Conservation (phyloP, 2,888 invertebrate genomes). For the Hartigia nigra region DNA sequence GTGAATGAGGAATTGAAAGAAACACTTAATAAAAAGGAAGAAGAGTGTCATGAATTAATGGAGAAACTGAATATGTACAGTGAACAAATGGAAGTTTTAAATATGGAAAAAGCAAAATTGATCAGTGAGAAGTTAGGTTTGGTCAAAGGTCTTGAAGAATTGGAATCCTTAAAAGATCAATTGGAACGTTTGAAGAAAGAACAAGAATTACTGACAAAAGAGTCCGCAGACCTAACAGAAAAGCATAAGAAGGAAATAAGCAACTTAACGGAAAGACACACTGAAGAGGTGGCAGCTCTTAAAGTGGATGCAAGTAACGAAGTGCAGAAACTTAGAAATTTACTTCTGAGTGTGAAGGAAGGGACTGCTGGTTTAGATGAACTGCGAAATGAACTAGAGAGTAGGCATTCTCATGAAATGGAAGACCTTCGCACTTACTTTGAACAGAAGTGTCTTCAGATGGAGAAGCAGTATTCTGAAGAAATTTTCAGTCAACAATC, state of each 20-base stretch:
- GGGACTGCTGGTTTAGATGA: constrained; percentile 71
- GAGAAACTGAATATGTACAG: not conserved
- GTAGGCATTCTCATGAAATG: constrained; percentile 80
- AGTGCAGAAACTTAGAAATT: constrained; percentile 68
- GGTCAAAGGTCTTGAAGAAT: constrained; percentile 29
- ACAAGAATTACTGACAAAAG: constrained; percentile 39
- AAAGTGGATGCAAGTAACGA: constrained; percentile 54
- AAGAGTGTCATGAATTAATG: not conserved
- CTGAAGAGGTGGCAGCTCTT: constrained; percentile 43
- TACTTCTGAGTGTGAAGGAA: constrained; percentile 71
- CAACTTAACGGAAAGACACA: constrained; percentile 35
- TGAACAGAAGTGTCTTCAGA: constrained; percentile 82
- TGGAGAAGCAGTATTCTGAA: constrained; percentile 83
- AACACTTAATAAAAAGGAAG: not conserved
- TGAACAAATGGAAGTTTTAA: constrained; percentile 12
- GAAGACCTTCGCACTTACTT: constrained; percentile 83
- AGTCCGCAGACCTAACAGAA: constrained; percentile 38
- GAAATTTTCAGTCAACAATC: constrained; percentile 77
- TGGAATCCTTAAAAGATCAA: constrained; percentile 36
- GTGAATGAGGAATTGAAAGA: not conserved
- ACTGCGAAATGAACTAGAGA: constrained; percentile 72
- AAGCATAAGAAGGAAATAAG: constrained; percentile 40
- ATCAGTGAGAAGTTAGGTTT: constrained; percentile 37
- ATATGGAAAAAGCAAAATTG: constrained; percentile 14
- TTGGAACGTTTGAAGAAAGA: constrained; percentile 43